Conservation (phyloP, 92 coral and sea anemone species). For the Bergia sp. region DNA sequence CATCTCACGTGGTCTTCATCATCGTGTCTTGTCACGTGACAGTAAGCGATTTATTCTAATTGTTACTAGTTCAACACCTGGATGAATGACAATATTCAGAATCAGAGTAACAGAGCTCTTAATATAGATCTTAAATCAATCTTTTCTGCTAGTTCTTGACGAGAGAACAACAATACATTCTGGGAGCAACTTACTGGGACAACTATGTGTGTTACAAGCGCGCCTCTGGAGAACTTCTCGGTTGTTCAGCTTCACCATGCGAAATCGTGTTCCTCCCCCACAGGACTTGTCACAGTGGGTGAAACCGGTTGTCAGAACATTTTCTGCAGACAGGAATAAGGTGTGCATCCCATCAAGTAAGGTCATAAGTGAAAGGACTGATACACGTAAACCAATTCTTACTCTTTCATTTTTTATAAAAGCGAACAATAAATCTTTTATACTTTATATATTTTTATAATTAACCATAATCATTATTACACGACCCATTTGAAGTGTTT, state of each 20-base stretch:
- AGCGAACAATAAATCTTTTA: too few species aligned
- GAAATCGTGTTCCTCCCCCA: constrained; percentile 91
- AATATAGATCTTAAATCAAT: not conserved
- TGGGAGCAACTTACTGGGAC: constrained; percentile 77
- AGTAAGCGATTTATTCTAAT: too few species aligned
- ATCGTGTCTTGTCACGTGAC: too few species aligned
- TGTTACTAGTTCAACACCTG: too few species aligned
- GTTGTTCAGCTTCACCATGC: constrained; percentile 94
- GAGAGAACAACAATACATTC: not conserved
- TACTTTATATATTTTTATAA: too few species aligned
- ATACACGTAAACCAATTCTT: not conserved
- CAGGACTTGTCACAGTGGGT: constrained; percentile 89
- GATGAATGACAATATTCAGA: too few species aligned
- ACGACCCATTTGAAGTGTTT: too few species aligned
- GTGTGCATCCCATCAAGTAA: too few species aligned
- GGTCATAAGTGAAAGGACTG: not conserved
- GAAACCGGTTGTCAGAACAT: constrained; percentile 86
- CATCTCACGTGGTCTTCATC: too few species aligned
- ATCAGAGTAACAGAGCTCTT: not conserved
- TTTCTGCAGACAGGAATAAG: constrained; percentile 57
- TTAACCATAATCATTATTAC: too few species aligned
- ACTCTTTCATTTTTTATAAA: too few species aligned
- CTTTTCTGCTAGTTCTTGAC: not conserved
- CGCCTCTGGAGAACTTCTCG: constrained; percentile 91
- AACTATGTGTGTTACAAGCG: constrained; percentile 75